Evolutionary conservation across 1,140 invertebrate species (phyloP).

Genomic region (Drosophila kanapiae): DNA sequence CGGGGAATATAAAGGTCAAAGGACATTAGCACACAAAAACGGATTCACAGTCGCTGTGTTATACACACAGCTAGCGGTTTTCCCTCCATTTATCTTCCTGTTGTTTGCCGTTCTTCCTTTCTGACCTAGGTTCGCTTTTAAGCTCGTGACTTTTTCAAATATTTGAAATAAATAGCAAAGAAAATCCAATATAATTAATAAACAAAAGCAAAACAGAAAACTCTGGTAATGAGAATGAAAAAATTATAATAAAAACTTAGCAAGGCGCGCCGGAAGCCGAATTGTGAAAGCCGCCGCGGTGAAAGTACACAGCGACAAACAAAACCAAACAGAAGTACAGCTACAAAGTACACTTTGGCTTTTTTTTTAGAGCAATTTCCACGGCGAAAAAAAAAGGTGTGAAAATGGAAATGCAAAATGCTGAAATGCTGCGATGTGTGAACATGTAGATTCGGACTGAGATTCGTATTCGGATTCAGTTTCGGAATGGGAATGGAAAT

Average conservation of each 20-base stretch:
- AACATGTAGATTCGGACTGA: slow-evolving; percentile 9
- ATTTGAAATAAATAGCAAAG: neutral
- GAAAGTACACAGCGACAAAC: slow-evolving; percentile 30
- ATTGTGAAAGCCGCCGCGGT: slow-evolving; percentile 36
- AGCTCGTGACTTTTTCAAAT: neutral
- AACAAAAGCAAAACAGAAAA: neutral
- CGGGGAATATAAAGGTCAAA: slow-evolving; percentile 73
- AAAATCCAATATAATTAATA: neutral
- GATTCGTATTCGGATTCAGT: neutral
- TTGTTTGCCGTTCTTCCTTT: neutral
- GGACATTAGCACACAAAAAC: slow-evolving; percentile 54
- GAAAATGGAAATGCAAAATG: slow-evolving; percentile 33
- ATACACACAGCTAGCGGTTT: slow-evolving; percentile 16
- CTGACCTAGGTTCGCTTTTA: slow-evolving; percentile 20
- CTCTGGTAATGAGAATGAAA: neutral
- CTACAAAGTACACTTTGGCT: slow-evolving; percentile 19
- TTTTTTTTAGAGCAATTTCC: slow-evolving; percentile 25
- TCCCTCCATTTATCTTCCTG: slow-evolving; percentile 12
- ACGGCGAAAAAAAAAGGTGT: slow-evolving; percentile 15
- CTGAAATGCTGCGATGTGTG: slow-evolving; percentile 20
- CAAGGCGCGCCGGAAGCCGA: slow-evolving; percentile 6
- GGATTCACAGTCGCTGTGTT: slow-evolving; percentile 3
- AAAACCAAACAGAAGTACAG: slow-evolving; percentile 24
- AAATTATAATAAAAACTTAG: slow-evolving; percentile 7
- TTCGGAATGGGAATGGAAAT: neutral